phyloP scores from a whole-genome alignment of 2,113 vertebrate species.

The Paralichthys olivaceus region DNA sequence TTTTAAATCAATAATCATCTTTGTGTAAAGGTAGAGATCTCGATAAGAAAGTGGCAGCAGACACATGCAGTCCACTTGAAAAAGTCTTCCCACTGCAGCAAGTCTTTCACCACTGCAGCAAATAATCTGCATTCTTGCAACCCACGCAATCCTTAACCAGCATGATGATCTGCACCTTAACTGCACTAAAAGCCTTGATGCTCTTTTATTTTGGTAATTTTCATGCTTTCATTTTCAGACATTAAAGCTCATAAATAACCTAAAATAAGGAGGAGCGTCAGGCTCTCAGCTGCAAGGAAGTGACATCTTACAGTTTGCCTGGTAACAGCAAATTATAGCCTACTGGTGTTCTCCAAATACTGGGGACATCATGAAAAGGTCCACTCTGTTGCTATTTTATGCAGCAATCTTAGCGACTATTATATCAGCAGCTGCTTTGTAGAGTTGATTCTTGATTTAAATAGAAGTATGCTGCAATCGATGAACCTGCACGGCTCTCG shows the following conservation, averaged over 20 bases:
- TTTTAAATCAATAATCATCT: neutral
- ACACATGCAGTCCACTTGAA: neutral
- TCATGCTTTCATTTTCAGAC: slow-evolving; percentile 32
- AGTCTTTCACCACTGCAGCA: slow-evolving; percentile 2
- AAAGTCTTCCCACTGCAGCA: neutral
- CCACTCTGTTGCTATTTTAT: too few relatives aligned
- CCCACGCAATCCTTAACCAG: slow-evolving; percentile 42
- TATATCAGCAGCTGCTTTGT: slow-evolving; percentile 8
- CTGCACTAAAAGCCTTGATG: slow-evolving; percentile 18
- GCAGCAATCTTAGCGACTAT: neutral
- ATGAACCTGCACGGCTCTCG: neutral
- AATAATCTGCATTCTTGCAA: slow-evolving; percentile 18
- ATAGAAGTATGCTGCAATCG: neutral
- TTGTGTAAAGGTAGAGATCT: neutral
- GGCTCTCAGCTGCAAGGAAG: slow-evolving; percentile 3
- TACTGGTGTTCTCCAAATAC: neutral
- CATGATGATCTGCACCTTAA: slow-evolving; percentile 41
- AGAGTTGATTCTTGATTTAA: neutral
- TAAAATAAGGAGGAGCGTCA: slow-evolving; percentile 18
- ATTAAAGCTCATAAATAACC: slow-evolving; percentile 10
- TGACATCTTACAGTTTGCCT: slow-evolving; percentile 5
- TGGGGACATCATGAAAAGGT: slow-evolving; percentile 5
- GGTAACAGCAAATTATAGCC: neutral
- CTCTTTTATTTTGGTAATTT: slow-evolving; percentile 38
- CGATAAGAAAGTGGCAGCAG: neutral